A percentile compares a stretch with the other conserved stretches of the same genome.
Evolutionary conservation across 1,140 invertebrate genomes (phyloP).

Genomic region (Drosophila tristis): DNA sequence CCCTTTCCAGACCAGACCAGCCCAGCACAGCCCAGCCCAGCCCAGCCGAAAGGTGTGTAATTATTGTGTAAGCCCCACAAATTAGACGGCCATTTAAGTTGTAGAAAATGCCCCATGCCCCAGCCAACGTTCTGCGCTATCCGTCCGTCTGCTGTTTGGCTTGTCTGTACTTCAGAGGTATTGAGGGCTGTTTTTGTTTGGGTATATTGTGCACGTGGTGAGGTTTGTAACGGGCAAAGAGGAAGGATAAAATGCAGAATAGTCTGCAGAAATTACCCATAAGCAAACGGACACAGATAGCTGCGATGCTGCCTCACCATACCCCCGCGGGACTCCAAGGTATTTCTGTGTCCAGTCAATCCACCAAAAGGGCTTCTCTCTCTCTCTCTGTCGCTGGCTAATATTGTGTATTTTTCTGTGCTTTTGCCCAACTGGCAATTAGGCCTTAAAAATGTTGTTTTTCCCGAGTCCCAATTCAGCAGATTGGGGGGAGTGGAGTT

Average conservation of each 20-base stretch:
- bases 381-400: not conserved
- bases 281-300: too few species aligned
- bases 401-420: slow-evolving; percentile 27
- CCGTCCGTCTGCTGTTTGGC: not conserved
- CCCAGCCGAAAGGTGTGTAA: slow-evolving; percentile 62
- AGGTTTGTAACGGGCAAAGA: too few species aligned
- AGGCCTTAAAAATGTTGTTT: slow-evolving; percentile 39
- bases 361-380: too few species aligned
- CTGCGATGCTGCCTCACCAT: too few species aligned
- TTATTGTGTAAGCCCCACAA: slow-evolving; percentile 79
- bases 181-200: too few species aligned
- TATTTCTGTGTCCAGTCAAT: too few species aligned
- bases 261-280: too few species aligned
- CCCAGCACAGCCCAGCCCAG: slow-evolving; percentile 9
- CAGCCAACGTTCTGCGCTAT: not conserved
- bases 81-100: slow-evolving; percentile 79
- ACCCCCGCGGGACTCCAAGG: too few species aligned
- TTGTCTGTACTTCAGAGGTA: slow-evolving; percentile 21
- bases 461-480: slow-evolving; percentile 7
- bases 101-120: slow-evolving; percentile 15
- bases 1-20: not conserved
- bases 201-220: too few species aligned
- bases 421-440: slow-evolving; percentile 27
- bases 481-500: not conserved
- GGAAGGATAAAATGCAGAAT: too few species aligned